A percentile compares a stretch with the other conserved stretches of the same genome.
Evolutionary conservation across 2,888 invertebrate species (phyloP).

Genomic region (Slavum lentiscoides): DNA sequence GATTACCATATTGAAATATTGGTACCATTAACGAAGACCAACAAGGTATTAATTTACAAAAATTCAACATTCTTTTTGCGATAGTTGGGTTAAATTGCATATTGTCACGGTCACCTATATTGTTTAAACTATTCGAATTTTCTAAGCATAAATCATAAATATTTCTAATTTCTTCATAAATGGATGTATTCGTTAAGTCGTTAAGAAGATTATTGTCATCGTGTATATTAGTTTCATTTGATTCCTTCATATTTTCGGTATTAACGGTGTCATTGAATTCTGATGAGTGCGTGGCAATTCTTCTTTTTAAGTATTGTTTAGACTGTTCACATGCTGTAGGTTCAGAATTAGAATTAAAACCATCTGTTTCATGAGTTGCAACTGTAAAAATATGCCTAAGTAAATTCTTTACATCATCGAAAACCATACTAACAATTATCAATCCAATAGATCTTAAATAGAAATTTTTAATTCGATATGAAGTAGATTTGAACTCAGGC

Average conservation of each 20-base stretch:
- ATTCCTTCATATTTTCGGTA: neutral
- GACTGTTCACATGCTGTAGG: neutral
- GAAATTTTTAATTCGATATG: neutral
- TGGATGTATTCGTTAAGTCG: neutral
- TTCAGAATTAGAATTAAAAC: neutral
- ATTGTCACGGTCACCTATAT: conserved; percentile 9
- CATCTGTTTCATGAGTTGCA: conserved; percentile 18
- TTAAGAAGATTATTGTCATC: neutral
- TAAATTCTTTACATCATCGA: conserved; percentile 17
- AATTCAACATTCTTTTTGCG: conserved; percentile 18
- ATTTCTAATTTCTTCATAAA: conserved; percentile 29
- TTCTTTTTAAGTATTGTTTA: conserved; percentile 13
- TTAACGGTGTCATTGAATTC: neutral
- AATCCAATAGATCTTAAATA: neutral
- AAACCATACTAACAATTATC: neutral
- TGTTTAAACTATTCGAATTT: neutral
- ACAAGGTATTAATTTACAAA: conserved; percentile 29
- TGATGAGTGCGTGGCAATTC: neutral
- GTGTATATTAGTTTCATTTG: neutral
- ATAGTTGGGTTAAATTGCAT: conserved; percentile 10
- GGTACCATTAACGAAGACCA: conserved; percentile 38
- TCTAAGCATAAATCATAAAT: neutral
- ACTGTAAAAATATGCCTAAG: conserved; percentile 17
- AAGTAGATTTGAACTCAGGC: neutral
- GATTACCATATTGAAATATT: conserved; percentile 24